A percentile compares a stretch with the other conserved stretches of the same genome.
phyloP scores from a whole-genome alignment of 2,888 invertebrate genomes.

The Drosophila ezoana region DNA sequence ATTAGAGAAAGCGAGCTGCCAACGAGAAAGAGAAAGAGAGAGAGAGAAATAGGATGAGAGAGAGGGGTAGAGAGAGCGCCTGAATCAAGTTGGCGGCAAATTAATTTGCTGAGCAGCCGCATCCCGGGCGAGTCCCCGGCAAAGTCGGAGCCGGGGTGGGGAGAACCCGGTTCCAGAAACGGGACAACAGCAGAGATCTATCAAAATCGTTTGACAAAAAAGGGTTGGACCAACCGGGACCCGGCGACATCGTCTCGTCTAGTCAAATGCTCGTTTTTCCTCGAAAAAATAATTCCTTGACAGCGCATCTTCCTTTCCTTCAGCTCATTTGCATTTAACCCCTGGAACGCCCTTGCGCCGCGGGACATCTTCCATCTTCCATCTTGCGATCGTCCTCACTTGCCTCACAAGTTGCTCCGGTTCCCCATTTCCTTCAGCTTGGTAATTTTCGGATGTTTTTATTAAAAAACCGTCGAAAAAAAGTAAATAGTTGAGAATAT shows the following conservation, averaged over 20 bases:
- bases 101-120: constrained; percentile 56
- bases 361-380: constrained; percentile 46
- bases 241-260: constrained; percentile 18
- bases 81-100: constrained; percentile 66
- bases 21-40: not conserved
- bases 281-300: constrained; percentile 31
- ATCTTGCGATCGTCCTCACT: constrained; percentile 4
- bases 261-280: constrained; percentile 31
- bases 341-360: constrained; percentile 52
- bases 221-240: constrained; percentile 36
- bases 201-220: constrained; percentile 60
- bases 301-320: constrained; percentile 6
- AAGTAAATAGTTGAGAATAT: constrained; percentile 38
- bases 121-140: too few species aligned
- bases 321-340: constrained; percentile 71
- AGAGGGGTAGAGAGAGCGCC: not conserved
- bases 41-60: not conserved
- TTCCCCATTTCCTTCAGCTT: not conserved
- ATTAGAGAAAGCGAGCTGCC: constrained; percentile 24
- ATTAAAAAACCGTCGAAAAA: constrained; percentile 25
- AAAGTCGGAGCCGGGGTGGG: too few species aligned
- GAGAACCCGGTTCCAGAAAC: constrained; percentile 17
- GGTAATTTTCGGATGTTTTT: constrained; percentile 52
- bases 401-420: too few species aligned
- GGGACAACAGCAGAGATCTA: constrained; percentile 59